phyloP scores from a whole-genome alignment of 1,140 invertebrate genomes.

The Leptinotarsa undecemlineata region DNA sequence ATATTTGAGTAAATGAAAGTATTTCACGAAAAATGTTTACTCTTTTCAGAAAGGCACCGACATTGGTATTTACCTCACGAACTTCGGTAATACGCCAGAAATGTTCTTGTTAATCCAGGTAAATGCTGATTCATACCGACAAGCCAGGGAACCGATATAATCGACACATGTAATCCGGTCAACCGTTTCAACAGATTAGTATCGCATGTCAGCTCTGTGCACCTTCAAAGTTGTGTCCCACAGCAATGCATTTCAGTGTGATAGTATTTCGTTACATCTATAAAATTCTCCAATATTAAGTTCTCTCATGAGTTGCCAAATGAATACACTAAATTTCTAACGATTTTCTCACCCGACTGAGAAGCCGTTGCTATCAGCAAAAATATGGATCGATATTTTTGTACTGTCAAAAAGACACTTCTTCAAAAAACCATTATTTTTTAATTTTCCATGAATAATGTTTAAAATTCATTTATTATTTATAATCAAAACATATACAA shows the following conservation, averaged over 20 bases:
- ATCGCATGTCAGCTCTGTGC: conserved; percentile 11
- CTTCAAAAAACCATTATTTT: too few species aligned
- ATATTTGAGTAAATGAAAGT: too few species aligned
- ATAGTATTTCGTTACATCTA: conserved; percentile 2
- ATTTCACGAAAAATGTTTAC: not conserved
- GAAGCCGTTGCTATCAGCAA: too few species aligned
- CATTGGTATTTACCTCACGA: not conserved
- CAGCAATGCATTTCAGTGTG: conserved; percentile 4
- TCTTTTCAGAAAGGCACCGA: not conserved
- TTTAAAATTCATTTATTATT: too few species aligned
- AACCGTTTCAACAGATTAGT: conserved; percentile 32
- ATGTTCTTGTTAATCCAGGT: conserved; percentile 18
- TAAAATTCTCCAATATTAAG: not conserved
- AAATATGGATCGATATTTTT: too few species aligned
- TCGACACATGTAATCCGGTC: conserved; percentile 50
- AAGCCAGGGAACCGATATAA: conserved; percentile 44
- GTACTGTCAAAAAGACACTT: too few species aligned
- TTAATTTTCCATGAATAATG: too few species aligned
- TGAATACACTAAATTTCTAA: too few species aligned
- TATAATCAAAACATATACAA: too few species aligned
- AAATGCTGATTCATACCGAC: conserved; percentile 41
- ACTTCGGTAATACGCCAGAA: conserved; percentile 6
- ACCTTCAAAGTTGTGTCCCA: not conserved
- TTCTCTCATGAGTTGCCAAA: too few species aligned
- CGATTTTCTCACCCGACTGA: too few species aligned